Percentiles rank a stretch among this genome's conserved stretches.
These are phyloP conservation scores for Anguilla megastoma DNA, from an alignment of 2,797 vertebrate species.

Conservation along the genomic window DNA sequence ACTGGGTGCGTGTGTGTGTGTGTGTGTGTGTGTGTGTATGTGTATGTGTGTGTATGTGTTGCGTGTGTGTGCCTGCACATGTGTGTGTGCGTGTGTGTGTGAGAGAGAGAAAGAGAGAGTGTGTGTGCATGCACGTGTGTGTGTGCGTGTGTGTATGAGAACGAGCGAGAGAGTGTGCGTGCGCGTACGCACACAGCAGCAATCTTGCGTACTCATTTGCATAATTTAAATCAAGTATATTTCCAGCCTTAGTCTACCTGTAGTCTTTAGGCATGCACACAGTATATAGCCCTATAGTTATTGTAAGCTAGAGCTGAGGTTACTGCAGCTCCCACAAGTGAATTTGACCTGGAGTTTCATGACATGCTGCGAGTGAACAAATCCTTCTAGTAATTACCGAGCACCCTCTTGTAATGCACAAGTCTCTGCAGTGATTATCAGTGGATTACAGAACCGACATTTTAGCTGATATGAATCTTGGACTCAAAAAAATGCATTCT, in stretches of 20 bases:
- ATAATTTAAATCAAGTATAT: slow-evolving; percentile 25
- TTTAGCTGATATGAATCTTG: slow-evolving; percentile 38
- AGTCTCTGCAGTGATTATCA: slow-evolving; percentile 26
- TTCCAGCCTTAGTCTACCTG: background rate
- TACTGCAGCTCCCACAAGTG: background rate
- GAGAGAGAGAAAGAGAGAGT: background rate
- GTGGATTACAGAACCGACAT: slow-evolving; percentile 20
- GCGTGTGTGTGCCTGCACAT: too few relatives aligned
- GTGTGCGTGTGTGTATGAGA: background rate
- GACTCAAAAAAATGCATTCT: slow-evolving; percentile 39
- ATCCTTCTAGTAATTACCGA: slow-evolving; percentile 31
- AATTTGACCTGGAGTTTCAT: background rate
- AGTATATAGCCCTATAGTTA: slow-evolving; percentile 6
- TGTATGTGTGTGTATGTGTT: background rate
- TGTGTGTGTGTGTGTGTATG: background rate
- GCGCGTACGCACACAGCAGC: background rate
- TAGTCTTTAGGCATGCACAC: background rate
- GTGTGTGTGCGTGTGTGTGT: too few relatives aligned
- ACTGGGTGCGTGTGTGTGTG: background rate
- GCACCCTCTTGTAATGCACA: slow-evolving; percentile 33
- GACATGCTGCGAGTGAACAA: slow-evolving; percentile 16
- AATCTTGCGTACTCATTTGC: too few relatives aligned
- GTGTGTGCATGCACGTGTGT: background rate
- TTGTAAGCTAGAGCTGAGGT: background rate
- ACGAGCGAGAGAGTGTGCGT: background rate